A percentile compares a stretch with the other conserved stretches of the same genome.
Evolutionary conservation across 1,140 invertebrate genomes (phyloP).

Genomic region (Microvelia longipes): DNA sequence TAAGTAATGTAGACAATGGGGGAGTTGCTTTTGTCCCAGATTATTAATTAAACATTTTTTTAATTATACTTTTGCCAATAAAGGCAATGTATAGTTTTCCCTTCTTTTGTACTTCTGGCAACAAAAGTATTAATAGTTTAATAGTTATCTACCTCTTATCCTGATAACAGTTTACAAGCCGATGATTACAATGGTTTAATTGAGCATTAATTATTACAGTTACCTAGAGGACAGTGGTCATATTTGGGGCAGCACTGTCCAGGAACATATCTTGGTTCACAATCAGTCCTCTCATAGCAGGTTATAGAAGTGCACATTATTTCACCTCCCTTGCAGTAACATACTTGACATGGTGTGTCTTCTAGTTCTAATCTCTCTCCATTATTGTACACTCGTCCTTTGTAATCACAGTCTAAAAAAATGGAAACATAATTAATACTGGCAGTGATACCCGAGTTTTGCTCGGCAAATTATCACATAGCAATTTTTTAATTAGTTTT

Average conservation of each 20-base stretch:
- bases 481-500: neutral
- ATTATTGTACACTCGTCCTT: conserved; percentile 54
- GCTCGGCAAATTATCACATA: neutral
- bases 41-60: too few species aligned
- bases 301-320: conserved; percentile 56
- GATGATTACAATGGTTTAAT: too few species aligned
- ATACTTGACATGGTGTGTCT: conserved; percentile 51
- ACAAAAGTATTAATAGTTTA: too few species aligned
- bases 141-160: too few species aligned
- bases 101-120: too few species aligned
- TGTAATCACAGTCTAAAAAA: conserved; percentile 53
- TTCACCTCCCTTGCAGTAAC: conserved; percentile 61
- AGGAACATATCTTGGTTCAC: conserved; percentile 45
- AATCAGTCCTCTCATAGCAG: conserved; percentile 56
- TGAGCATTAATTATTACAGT: conserved; percentile 4
- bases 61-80: too few species aligned
- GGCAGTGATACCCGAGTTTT: neutral
- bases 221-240: conserved; percentile 55
- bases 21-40: too few species aligned
- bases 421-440: conserved; percentile 11
- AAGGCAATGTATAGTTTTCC: too few species aligned
- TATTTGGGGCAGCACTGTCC: conserved; percentile 62
- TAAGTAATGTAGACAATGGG: too few species aligned
- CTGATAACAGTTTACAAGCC: too few species aligned
- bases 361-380: conserved; percentile 52